Evolutionary conservation across 2,797 vertebrate species (phyloP).

Genomic region (Glossophaga mutica): DNA sequence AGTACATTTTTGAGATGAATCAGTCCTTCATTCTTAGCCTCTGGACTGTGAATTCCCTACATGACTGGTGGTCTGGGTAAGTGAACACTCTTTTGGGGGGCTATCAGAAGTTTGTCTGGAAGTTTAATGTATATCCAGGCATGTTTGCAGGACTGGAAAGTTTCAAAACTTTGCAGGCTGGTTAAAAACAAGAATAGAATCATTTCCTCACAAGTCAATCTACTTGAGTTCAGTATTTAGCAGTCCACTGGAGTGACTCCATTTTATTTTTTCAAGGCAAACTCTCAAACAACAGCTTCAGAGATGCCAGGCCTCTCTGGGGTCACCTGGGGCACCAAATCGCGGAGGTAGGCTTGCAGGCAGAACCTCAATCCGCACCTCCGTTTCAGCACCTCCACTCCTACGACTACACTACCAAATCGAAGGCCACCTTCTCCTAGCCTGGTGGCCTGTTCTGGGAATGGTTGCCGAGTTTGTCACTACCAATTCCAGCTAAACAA

Average conservation of each 20-base stretch:
- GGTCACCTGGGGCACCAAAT: no score
- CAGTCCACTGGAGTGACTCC: not conserved
- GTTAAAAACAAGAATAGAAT: not conserved
- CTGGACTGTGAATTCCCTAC: not conserved
- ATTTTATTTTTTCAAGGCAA: not conserved
- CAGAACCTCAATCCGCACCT: conserved; percentile 47
- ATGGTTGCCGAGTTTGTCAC: not conserved
- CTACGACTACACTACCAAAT: not conserved
- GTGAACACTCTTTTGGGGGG: not conserved
- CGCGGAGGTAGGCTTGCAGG: not conserved
- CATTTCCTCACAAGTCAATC: not conserved
- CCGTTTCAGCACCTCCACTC: conserved; percentile 32
- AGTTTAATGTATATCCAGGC: not conserved
- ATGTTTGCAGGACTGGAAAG: not conserved
- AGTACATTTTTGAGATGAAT: not conserved
- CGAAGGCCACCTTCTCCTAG: not conserved
- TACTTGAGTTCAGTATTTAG: not conserved
- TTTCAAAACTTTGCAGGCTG: not conserved
- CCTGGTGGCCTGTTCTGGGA: not conserved
- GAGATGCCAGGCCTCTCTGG: no score
- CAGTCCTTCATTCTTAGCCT: not conserved
- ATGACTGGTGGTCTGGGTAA: not conserved
- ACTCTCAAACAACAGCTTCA: not conserved
- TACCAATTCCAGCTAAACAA: not conserved
- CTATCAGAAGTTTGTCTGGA: not conserved